A percentile compares a stretch with the other conserved stretches of the same genome.
Conservation (phyloP, 2,113 vertebrate genomes). For the Scartelaos histophorus region DNA sequence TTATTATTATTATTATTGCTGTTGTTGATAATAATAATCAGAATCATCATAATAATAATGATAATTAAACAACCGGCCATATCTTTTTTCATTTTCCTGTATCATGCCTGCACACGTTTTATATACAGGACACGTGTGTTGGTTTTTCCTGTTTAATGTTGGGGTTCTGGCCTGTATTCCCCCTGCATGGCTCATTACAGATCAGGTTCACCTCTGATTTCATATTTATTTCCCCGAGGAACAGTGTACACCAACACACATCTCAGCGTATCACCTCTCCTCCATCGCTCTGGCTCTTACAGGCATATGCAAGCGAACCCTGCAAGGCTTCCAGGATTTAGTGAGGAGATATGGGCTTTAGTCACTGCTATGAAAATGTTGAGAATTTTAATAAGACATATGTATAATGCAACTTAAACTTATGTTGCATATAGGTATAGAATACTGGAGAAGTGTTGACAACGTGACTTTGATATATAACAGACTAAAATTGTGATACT, state of each 20-base stretch:
- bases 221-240: slow-evolving; percentile 42
- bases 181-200: slow-evolving; percentile 27
- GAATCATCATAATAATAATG: no score
- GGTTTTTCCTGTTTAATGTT: slow-evolving; percentile 15
- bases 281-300: not conserved
- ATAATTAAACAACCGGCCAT: no score
- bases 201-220: slow-evolving; percentile 35
- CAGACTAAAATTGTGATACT: no score
- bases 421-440: no score
- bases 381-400: not conserved
- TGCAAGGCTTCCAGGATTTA: slow-evolving; percentile 7
- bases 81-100: slow-evolving; percentile 1
- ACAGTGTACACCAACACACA: slow-evolving; percentile 17
- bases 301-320: not conserved
- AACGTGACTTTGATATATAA: no score
- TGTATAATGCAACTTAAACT: no score
- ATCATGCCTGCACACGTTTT: not conserved
- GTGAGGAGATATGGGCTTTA: slow-evolving; percentile 1
- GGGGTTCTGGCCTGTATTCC: slow-evolving; percentile 12
- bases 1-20: no score
- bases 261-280: slow-evolving; percentile 3
- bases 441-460: no score
- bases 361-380: slow-evolving; percentile 3
- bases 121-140: not conserved
- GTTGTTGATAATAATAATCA: no score